Conservation (phyloP, 1,140 invertebrate genomes). For the Magallana ariakensis region DNA sequence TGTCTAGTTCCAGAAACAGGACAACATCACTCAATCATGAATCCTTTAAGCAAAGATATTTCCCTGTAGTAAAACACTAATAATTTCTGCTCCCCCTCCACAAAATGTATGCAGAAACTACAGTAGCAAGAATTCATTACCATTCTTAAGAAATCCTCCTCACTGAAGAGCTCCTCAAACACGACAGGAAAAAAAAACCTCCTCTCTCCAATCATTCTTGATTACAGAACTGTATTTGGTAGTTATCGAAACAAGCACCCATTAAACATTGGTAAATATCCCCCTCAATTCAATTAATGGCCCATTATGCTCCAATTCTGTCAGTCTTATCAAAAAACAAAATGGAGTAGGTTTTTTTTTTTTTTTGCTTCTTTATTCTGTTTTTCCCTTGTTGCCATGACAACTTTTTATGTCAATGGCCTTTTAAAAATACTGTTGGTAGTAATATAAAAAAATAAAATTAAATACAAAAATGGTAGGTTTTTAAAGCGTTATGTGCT, state of each 20-base stretch:
- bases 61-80: no score
- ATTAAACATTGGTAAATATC: not conserved
- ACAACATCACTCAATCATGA: no score
- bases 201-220: not conserved
- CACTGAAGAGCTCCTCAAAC: not conserved
- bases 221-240: not conserved
- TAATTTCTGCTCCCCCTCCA: no score
- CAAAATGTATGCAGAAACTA: no score
- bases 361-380: no score
- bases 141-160: not conserved
- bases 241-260: not conserved
- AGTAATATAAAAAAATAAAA: no score
- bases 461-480: no score
- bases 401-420: constrained; percentile 10
- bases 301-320: not conserved
- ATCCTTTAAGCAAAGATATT: no score
- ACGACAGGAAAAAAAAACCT: not conserved
- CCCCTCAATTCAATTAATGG: not conserved
- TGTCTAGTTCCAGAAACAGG: no score
- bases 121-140: no score
- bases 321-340: not conserved
- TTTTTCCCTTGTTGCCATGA: not conserved
- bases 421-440: not conserved
- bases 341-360: not conserved
- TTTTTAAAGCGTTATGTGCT: no score